These are phyloP conservation scores for Halichoeres trimaculatus DNA, from an alignment of 2,113 vertebrate species.

Conservation along the genomic window DNA sequence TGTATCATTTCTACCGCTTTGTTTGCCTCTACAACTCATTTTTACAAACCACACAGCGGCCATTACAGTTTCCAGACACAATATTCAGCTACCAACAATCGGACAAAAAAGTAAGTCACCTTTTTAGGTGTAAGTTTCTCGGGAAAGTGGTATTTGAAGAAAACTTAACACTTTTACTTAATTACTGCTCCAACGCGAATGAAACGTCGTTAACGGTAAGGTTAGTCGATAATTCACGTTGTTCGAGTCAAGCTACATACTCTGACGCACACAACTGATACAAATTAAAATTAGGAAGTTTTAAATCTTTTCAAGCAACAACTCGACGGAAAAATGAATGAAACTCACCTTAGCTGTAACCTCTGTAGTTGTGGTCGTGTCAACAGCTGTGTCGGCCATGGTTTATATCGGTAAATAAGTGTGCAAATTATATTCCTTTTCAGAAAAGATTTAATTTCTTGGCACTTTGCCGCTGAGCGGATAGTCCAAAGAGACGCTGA, in stretches of 20 bases:
- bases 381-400: constrained; percentile 87
- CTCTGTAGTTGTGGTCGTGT: constrained; percentile 81
- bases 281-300: constrained; percentile 33
- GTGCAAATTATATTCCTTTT: constrained; percentile 51
- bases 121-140: background rate
- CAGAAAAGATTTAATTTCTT: constrained; percentile 29
- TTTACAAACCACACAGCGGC: constrained; percentile 24
- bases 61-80: background rate
- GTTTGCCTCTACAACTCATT: constrained; percentile 48
- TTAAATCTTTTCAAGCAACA: constrained; percentile 47
- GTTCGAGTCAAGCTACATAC: background rate
- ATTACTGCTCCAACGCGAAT: constrained; percentile 36
- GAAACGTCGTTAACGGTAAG: constrained; percentile 8
- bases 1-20: constrained; percentile 64
- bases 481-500: constrained; percentile 61
- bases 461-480: constrained; percentile 52
- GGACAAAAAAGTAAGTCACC: background rate
- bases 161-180: background rate
- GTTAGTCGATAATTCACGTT: too few species aligned
- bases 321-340: constrained; percentile 38
- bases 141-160: constrained; percentile 4
- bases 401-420: constrained; percentile 48
- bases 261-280: background rate
- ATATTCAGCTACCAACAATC: background rate
- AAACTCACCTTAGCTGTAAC: constrained; percentile 85